Conservation (phyloP, 2,113 vertebrate genomes). For the Nesoenas mayeri region DNA sequence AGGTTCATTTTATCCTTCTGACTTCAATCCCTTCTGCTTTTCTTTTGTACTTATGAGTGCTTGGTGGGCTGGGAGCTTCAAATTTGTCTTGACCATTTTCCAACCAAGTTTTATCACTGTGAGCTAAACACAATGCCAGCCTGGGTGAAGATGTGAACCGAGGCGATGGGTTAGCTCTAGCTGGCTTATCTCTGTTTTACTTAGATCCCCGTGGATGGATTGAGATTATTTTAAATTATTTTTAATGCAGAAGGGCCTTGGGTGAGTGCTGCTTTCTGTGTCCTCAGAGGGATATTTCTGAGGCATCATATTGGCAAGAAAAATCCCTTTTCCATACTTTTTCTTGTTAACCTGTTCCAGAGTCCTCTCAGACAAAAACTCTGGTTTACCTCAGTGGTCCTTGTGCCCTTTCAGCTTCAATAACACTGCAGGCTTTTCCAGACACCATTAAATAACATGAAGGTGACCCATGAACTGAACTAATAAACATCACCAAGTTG, state of each 20-base stretch:
- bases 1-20: background rate
- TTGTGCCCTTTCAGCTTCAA: background rate
- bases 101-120: background rate
- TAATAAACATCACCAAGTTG: background rate
- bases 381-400: background rate
- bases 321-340: background rate
- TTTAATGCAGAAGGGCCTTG: background rate
- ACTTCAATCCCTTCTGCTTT: background rate
- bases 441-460: background rate
- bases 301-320: background rate
- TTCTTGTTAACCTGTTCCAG: background rate
- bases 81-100: background rate
- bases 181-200: background rate
- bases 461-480: conserved; percentile 12
- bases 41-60: background rate
- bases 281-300: background rate
- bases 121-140: background rate
- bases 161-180: background rate
- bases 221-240: background rate
- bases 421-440: background rate
- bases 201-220: background rate
- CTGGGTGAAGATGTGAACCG: background rate
- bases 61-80: background rate
- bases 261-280: background rate
- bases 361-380: background rate